Base-by-base conservation (phyloP, 1,140 invertebrate species). In the Linepithema humile region DNA sequence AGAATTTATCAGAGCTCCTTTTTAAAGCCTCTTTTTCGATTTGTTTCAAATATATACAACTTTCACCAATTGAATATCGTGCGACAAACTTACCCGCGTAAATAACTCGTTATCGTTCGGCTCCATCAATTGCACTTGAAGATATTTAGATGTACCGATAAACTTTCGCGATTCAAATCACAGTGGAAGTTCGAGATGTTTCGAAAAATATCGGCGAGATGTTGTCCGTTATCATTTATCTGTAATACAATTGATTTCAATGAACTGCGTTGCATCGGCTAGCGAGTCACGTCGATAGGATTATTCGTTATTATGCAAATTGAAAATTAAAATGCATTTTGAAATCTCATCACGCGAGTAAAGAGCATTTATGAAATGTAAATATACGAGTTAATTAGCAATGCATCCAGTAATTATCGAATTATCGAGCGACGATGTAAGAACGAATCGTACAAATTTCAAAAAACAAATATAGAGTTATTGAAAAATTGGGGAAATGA, bases 11-110 rank as follows among this genome's bases (percentile, higher is more conserved):
- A n/a, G n/a, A n/a, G n/a, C n/a, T n/a, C n/a, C n/a, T n/a, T n/a
- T n/a, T n/a, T n/a, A n/a, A n/a, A n/a, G n/a, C n/a, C n/a, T n/a
- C n/a, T n/a, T n/a, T n/a, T n/a, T n/a, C n/a, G n/a, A n/a, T n/a
- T n/a, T n/a, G n/a, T n/a, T n/a, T n/a, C n/a, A n/a, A n/a, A n/a
- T n/a, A n/a, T n/a, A n/a, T n/a, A 15, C 12, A 20, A 53, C 29
- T 73, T 23, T 59, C 23, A 12, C 9, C 4, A 15, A n/a, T 20
- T 5, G 5, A 40, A n/a, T 20, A 29, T 23, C 17, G 1, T 9
- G 17, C 50, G 3, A 0, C 12, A 70, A 80, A 85, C 88, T 89
- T 67, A 89, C 88, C 88, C 69, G 53, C 3, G 62, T 29, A 0
- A 82, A 77, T 29, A 43, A 50, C 5, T 78, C 40, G 45, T 87